Conservation (phyloP, 2,888 invertebrate genomes). For the Parascotia fuliginaria region DNA sequence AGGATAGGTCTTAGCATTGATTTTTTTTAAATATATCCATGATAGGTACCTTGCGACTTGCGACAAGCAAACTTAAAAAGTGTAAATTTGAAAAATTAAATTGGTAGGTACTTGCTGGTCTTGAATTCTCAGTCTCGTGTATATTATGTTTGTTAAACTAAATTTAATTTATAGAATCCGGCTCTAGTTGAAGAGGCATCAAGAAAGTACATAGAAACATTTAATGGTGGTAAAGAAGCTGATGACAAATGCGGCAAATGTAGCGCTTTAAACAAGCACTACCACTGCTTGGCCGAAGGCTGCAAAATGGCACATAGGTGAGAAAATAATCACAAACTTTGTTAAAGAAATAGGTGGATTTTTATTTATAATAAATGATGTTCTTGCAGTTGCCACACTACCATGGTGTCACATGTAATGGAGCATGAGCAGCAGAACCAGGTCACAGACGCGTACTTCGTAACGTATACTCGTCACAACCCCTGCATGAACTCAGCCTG, state of each 20-base stretch:
- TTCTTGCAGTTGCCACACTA: conserved; percentile 85
- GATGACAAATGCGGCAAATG: conserved; percentile 84
- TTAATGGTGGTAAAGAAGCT: conserved; percentile 79
- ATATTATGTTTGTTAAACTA: not conserved
- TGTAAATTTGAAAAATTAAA: too few species aligned
- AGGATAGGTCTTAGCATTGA: too few species aligned
- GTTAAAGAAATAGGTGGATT: not conserved
- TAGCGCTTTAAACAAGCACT: conserved; percentile 92
- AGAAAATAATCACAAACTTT: conserved; percentile 13
- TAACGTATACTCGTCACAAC: conserved; percentile 87
- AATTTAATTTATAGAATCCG: conserved; percentile 70
- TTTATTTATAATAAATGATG: not conserved
- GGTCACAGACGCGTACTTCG: conserved; percentile 92
- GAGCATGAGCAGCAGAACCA: conserved; percentile 96
- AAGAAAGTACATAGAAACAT: conserved; percentile 80
- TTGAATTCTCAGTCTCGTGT: too few species aligned
- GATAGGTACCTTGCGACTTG: too few species aligned
- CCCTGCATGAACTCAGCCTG: conserved; percentile 89
- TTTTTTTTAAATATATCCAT: too few species aligned
- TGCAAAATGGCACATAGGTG: conserved; percentile 91
- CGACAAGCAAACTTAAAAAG: too few species aligned
- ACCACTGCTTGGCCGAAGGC: conserved; percentile 92
- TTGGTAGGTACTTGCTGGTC: too few species aligned
- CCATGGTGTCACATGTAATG: conserved; percentile 93
- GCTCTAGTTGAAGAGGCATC: conserved; percentile 86